Conservation (phyloP, 2,797 vertebrate genomes). For the Epinephelus malabaricus region DNA sequence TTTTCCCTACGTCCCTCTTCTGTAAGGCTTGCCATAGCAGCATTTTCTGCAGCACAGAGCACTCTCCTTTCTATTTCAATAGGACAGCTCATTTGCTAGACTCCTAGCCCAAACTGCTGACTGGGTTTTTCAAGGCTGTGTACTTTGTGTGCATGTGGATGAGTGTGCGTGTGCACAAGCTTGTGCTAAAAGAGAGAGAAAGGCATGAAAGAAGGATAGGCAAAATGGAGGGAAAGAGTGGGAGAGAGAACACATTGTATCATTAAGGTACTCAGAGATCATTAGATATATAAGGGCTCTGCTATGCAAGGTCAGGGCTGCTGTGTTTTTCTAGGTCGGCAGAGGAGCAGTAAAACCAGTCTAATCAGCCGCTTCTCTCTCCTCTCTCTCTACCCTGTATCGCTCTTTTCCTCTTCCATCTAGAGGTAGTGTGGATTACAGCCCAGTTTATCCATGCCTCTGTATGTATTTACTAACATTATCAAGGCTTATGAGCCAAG, state of each 20-base stretch:
- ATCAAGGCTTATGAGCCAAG: slow-evolving; percentile 79
- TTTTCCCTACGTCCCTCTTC: slow-evolving; percentile 80
- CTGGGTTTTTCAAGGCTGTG: slow-evolving; percentile 84
- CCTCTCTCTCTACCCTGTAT: slow-evolving; percentile 30
- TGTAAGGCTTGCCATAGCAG: slow-evolving; percentile 85
- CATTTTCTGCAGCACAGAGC: slow-evolving; percentile 86
- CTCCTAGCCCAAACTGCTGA: slow-evolving; percentile 88
- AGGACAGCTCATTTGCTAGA: slow-evolving; percentile 92
- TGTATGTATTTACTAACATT: slow-evolving; percentile 79
- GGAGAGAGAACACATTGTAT: slow-evolving; percentile 80
- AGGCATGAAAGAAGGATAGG: slow-evolving; percentile 66
- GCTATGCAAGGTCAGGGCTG: slow-evolving; percentile 86
- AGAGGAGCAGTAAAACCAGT: slow-evolving; percentile 79
- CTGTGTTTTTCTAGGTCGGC: slow-evolving; percentile 81
- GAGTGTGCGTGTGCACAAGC: slow-evolving; percentile 54
- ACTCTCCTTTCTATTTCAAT: slow-evolving; percentile 89
- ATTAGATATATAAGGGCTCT: slow-evolving; percentile 84
- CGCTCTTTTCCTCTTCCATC: slow-evolving; percentile 62
- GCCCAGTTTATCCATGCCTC: slow-evolving; percentile 70
- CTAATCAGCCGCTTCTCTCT: slow-evolving; percentile 77
- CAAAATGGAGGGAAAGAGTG: slow-evolving; percentile 70
- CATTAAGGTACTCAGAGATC: slow-evolving; percentile 87
- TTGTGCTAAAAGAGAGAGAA: slow-evolving; percentile 70
- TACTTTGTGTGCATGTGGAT: slow-evolving; percentile 67
- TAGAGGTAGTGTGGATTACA: slow-evolving; percentile 74